Conservation (phyloP, 1,140 invertebrate species). For the Holcopasites calliopsidis region DNA sequence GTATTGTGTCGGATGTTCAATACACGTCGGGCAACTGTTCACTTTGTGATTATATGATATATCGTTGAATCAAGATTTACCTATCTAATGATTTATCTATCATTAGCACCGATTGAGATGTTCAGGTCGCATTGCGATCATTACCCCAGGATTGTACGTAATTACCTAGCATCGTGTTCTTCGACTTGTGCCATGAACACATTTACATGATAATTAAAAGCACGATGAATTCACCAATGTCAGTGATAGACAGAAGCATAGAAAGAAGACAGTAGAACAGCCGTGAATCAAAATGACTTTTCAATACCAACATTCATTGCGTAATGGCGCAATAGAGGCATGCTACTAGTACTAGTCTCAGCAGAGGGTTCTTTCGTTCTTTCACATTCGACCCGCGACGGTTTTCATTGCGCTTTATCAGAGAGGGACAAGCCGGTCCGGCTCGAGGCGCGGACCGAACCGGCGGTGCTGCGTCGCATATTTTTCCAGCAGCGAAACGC, state of each 20-base stretch:
- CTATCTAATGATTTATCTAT: not conserved
- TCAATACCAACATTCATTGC: not conserved
- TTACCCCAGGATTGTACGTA: too few relatives aligned
- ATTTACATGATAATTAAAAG: too few relatives aligned
- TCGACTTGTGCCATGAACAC: too few relatives aligned
- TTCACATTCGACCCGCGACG: not conserved
- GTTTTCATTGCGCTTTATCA: constrained; percentile 47
- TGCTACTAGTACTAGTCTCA: too few relatives aligned
- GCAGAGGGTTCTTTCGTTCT: too few relatives aligned
- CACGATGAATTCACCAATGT: too few relatives aligned
- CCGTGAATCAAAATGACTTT: constrained; percentile 10
- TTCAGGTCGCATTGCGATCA: too few relatives aligned
- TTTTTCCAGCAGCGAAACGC: constrained; percentile 29
- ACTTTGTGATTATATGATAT: not conserved
- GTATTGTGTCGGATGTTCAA: too few relatives aligned
- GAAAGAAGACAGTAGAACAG: too few relatives aligned
- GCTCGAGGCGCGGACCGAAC: constrained; percentile 22
- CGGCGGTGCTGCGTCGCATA: constrained; percentile 50
- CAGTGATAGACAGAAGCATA: too few relatives aligned
- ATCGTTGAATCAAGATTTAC: not conserved
- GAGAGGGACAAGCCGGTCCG: constrained; percentile 36
- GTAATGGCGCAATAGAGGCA: not conserved
- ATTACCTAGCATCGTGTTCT: too few relatives aligned
- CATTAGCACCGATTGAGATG: not conserved
- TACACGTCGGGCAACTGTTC: constrained; percentile 1